Conservation (phyloP, 2,797 vertebrate genomes). For the Agapornis canus region DNA sequence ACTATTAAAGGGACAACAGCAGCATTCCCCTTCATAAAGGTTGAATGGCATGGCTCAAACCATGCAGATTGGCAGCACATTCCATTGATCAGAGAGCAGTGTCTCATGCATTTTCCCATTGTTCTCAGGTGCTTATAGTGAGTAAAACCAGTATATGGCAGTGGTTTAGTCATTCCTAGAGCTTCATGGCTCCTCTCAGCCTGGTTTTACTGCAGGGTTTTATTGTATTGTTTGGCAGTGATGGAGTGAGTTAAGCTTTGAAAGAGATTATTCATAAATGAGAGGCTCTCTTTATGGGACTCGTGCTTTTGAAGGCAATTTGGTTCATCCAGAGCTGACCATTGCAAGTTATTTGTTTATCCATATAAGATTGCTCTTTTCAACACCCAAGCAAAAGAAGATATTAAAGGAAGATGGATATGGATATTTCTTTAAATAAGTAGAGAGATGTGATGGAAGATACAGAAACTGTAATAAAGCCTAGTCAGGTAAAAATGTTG, state of each 20-base stretch:
- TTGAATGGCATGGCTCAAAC: background rate
- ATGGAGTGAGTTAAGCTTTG: background rate
- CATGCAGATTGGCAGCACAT: fast-evolving
- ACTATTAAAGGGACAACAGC: background rate
- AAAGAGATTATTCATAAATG: slow-evolving; percentile 4
- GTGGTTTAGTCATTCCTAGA: background rate
- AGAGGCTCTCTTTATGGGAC: background rate
- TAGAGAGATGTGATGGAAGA: background rate
- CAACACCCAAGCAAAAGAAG: background rate
- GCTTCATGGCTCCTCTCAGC: background rate
- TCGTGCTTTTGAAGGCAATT: background rate
- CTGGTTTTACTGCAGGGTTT: background rate
- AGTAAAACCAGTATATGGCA: fast-evolving
- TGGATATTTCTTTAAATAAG: background rate
- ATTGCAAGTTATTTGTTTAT: background rate
- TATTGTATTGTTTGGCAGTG: background rate
- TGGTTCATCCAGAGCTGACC: background rate
- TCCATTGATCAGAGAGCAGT: background rate
- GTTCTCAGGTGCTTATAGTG: background rate
- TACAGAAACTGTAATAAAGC: slow-evolving; percentile 20
- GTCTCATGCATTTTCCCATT: fast-evolving
- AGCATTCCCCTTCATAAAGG: background rate
- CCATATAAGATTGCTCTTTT: background rate
- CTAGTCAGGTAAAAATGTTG: slow-evolving; percentile 45
- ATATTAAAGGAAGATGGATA: background rate